A percentile compares a stretch with the other conserved stretches of the same genome.
Evolutionary conservation across 2,888 invertebrate genomes (phyloP).

Genomic region (Rhamnusium bicolor): DNA sequence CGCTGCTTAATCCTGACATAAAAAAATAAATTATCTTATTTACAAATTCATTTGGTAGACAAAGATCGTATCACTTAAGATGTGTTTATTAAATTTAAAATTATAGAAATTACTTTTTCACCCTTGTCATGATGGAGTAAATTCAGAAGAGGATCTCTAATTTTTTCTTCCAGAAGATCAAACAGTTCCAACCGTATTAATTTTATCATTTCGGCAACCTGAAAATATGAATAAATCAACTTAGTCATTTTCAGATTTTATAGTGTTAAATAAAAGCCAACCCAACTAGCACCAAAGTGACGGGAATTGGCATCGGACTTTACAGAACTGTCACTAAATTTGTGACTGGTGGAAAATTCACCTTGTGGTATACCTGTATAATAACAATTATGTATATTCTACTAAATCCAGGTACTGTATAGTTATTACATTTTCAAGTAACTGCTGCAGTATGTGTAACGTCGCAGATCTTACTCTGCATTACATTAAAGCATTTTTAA

Average conservation of each 20-base stretch:
- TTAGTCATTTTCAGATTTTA: background rate
- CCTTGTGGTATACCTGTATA: no score
- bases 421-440: no score
- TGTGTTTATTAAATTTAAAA: slow-evolving; percentile 73
- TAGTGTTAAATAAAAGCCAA: no score
- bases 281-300: no score
- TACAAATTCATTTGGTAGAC: slow-evolving; percentile 23
- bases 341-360: no score
- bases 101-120: slow-evolving; percentile 83
- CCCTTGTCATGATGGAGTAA: slow-evolving; percentile 83
- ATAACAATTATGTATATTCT: no score
- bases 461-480: no score
- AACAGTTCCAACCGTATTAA: slow-evolving; percentile 84
- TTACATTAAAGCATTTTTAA: no score
- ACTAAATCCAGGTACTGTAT: no score
- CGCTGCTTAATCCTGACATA: slow-evolving; percentile 10
- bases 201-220: slow-evolving; percentile 89
- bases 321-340: no score
- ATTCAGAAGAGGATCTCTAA: slow-evolving; percentile 85
- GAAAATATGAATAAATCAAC: slow-evolving; percentile 52
- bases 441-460: no score
- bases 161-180: slow-evolving; percentile 86
- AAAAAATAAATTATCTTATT: slow-evolving; percentile 29
- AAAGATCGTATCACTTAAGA: slow-evolving; percentile 3
- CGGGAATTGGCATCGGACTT: no score